Base-by-base conservation (phyloP, 1,140 invertebrate genomes). In the Habropoda laboriosa region DNA sequence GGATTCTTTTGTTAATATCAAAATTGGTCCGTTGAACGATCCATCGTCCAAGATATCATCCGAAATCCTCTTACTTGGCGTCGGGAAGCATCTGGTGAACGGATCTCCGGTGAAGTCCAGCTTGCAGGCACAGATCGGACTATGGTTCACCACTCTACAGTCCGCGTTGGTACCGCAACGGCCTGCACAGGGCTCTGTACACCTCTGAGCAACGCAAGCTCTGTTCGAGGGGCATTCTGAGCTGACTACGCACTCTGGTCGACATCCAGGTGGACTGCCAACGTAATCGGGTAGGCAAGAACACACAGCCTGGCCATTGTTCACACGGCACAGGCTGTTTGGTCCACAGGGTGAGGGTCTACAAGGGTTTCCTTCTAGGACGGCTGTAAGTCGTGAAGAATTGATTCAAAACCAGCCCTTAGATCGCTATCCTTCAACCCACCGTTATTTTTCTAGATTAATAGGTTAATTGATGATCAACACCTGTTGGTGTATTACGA, bases 301-400 rank as follows among this genome's bases (percentile, higher is more conserved):
- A 81, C 96, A 96, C 49, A 95, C 94, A 10, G 94, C 95, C 81
- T 94, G 94, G 21, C 93, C 93, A 66, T 95, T 95, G 38, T 94
- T 91, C 21, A 94, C 93, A 24, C 94, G 93, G 86, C 97, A 97
- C 42, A 94, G 90, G 81, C 95, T 95, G 87, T 96, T 96, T 38
- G 95, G 94, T 68, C 96, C 96, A 91, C 96, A 96, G 32, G 95
- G 95, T 51, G 94, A 94, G 55, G 95, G 95, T 79, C 92, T 93
- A 89, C 95, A 96, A 51, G 95, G 94, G 27, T 78, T 71, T 61
- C 35, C 27, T 32, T 49, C 32, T n/a, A 21, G 38, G 24, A 40
- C 91, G 90, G 67, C 94, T 94, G 77, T 92, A 93, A 67, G 93
- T 66, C 91, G 82, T 94, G 18, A 4, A 72, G n/a, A 57, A 27